Conservation (phyloP, 2,888 invertebrate species). For the Altica lythri region DNA sequence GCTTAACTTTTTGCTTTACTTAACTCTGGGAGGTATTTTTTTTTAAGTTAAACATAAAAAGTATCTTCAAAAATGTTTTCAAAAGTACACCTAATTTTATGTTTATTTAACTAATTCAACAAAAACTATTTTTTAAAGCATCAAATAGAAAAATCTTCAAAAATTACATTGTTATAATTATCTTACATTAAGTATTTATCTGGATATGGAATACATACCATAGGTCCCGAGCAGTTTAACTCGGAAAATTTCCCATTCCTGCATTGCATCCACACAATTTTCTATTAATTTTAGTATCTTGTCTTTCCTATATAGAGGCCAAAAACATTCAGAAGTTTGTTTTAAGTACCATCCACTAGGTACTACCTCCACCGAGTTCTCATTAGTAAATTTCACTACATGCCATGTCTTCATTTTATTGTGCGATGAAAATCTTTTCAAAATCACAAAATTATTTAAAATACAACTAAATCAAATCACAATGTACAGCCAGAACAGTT, state of each 20-base stretch:
- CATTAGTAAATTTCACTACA: slow-evolving; percentile 8
- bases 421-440: slow-evolving; percentile 6
- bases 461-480: slow-evolving; percentile 5
- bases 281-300: slow-evolving; percentile 11
- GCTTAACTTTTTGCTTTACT: no score
- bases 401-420: slow-evolving; percentile 7
- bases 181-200: slow-evolving; percentile 9
- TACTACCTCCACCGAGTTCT: slow-evolving; percentile 17
- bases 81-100: no score
- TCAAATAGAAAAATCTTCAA: slow-evolving; percentile 4
- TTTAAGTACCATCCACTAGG: slow-evolving; percentile 14
- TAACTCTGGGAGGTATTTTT: no score
- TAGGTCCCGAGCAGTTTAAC: slow-evolving; percentile 11
- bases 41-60: no score
- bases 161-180: slow-evolving; percentile 8
- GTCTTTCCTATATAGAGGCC: slow-evolving; percentile 16
- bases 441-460: slow-evolving; percentile 6
- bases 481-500: not conserved
- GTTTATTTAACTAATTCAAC: slow-evolving; percentile 8
- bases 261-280: slow-evolving; percentile 10
- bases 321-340: slow-evolving; percentile 18
- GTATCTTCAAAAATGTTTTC: no score
- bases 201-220: slow-evolving; percentile 8
- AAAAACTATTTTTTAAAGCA: slow-evolving; percentile 2
- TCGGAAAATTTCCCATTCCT: slow-evolving; percentile 10